Evolutionary conservation across 1,140 invertebrate genomes (phyloP), one percentile per base, ranked within the genome.

Genomic region (Goniozus legneri): DNA sequence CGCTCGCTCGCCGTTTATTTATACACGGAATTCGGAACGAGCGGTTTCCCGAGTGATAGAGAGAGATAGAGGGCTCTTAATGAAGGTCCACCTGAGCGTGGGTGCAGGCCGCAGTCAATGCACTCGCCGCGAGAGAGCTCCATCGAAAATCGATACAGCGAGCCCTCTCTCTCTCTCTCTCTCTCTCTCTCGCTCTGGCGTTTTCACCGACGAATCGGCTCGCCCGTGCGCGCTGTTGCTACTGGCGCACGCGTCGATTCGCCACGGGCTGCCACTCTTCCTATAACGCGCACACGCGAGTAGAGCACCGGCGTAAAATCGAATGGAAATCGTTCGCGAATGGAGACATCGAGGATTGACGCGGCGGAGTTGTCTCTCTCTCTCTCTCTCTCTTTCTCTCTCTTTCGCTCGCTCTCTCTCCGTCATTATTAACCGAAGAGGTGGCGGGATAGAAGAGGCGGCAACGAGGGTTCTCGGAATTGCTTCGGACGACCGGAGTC

Each of bases 391-490:
- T n/a, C n/a, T n/a, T n/a, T n/a, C n/a, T n/a, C n/a, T n/a, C n/a
- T n/a, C n/a, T n/a, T n/a, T n/a, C n/a, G n/a, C 46, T 46, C 42
- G 46, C 42, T 56, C 34, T 36, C 52, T 52, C 52, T 52, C 52
- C 49, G 48, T 56, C 54, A 47, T 46, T 48, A 52, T 48, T 52
- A 52, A 42, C 36, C 31, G 8, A 6, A 2, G 8, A 14, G 21
- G 18, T 7, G 24, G 14, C 21, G n/a, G n/a, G 44, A 20, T 16
- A 37, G 34, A 43, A 36, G 15, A 14, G 15, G 34, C 27, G 10
- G 19, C 18, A 31, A 15, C 18, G 48, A 30, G 43, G 30, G 49
- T 61, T 58, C 58, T 47, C 36, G 42, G 56, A 58, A 61, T 50
- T 44, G 38, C 35, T 38, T 12, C 32, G 35, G 30, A 40, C 47